These are phyloP conservation scores for Pterocles gutturalis DNA, from an alignment of 2,113 vertebrate species.

Conservation along the genomic window DNA sequence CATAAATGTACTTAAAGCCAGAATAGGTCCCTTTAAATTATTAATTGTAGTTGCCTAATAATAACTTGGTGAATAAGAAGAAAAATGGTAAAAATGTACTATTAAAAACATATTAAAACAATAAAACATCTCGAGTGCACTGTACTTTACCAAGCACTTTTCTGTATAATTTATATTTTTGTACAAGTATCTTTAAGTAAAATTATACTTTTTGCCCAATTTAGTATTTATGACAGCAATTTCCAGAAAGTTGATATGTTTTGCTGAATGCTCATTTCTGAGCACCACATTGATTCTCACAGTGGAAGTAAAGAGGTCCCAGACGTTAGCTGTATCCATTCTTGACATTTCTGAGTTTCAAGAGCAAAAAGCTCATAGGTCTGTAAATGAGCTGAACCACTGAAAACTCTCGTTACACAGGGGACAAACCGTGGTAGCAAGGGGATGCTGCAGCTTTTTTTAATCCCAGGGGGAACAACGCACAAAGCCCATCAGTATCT, in stretches of 20 bases:
- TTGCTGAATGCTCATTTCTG: slow-evolving; percentile 16
- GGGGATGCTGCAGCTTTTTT: background rate
- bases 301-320: slow-evolving; percentile 31
- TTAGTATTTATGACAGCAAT: slow-evolving; percentile 70
- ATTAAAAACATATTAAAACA: slow-evolving; percentile 72
- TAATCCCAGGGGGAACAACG: background rate
- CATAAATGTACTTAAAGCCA: slow-evolving; percentile 48
- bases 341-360: slow-evolving; percentile 37
- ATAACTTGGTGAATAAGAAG: slow-evolving; percentile 58
- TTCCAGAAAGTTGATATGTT: background rate
- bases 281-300: slow-evolving; percentile 23
- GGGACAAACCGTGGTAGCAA: background rate
- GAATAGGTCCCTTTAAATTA: slow-evolving; percentile 59
- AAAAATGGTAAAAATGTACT: slow-evolving; percentile 37
- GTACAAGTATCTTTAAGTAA: slow-evolving; percentile 58
- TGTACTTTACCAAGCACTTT: slow-evolving; percentile 31
- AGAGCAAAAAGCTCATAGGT: background rate
- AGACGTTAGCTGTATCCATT: slow-evolving; percentile 22
- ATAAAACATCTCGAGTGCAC: slow-evolving; percentile 50
- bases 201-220: slow-evolving; percentile 22
- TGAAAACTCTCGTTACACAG: background rate
- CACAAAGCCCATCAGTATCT: background rate
- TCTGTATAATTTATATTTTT: slow-evolving; percentile 49
- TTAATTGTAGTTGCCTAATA: slow-evolving; percentile 66
- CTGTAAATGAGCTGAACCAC: background rate